These are phyloP conservation scores for Drosophila nigrodunni DNA, from an alignment of 1,140 invertebrate species.

Conservation along the genomic window DNA sequence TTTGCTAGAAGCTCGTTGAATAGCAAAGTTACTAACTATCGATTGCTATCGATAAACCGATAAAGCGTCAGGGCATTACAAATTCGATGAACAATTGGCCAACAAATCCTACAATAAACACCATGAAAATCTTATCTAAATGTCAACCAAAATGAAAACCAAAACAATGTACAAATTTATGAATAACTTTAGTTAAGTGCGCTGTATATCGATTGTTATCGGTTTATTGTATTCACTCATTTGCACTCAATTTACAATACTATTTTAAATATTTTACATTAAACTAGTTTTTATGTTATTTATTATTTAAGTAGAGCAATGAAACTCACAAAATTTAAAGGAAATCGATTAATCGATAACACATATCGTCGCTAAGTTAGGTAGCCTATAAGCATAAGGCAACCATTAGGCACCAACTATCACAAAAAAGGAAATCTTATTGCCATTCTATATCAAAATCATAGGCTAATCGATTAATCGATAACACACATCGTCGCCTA, in stretches of 20 bases:
- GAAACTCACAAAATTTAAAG: conserved; percentile 60
- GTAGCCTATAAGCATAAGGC: conserved; percentile 33
- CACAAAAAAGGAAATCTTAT: conserved; percentile 2
- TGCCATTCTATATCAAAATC: conserved; percentile 15
- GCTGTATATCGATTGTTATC: conserved; percentile 57
- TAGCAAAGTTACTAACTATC: conserved; percentile 65
- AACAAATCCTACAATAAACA: conserved; percentile 30
- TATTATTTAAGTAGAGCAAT: conserved; percentile 44
- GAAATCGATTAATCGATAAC: conserved; percentile 27
- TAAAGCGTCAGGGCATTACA: conserved; percentile 48
- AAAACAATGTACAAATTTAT: conserved; percentile 10
- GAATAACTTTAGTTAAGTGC: conserved; percentile 43
- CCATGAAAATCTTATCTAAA: background rate
- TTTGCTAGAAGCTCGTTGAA: conserved; percentile 56
- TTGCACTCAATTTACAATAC: conserved; percentile 16
- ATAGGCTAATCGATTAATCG: conserved; percentile 2
- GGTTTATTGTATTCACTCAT: conserved; percentile 63
- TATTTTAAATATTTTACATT: conserved; percentile 5
- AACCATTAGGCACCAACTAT: conserved; percentile 59
- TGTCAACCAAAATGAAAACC: conserved; percentile 6
- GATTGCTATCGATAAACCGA: conserved; percentile 68
- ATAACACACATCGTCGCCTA: conserved; percentile 37
- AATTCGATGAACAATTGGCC: conserved; percentile 61
- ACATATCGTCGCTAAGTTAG: conserved; percentile 41
- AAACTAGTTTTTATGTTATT: conserved; percentile 47